A percentile compares a stretch with the other conserved stretches of the same genome.
Evolutionary conservation across 2,113 vertebrate genomes (phyloP).

Genomic region (Mastomys coucha): DNA sequence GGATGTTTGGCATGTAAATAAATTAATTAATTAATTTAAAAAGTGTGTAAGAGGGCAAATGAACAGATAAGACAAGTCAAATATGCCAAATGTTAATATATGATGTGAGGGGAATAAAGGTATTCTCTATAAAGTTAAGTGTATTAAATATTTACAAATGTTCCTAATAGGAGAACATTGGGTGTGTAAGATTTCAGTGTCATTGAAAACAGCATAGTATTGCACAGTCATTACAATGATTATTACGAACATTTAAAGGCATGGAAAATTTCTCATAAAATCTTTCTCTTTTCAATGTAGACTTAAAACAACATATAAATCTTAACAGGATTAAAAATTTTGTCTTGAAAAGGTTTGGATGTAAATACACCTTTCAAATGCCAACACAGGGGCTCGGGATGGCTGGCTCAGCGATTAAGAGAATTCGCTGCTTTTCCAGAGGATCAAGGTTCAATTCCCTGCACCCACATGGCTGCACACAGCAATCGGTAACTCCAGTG

Average conservation of each 20-base stretch:
- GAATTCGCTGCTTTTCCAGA: not conserved
- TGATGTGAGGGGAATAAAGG: not conserved
- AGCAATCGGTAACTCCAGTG: not conserved
- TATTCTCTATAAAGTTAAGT: not conserved
- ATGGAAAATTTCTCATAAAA: not conserved
- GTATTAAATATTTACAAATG: not conserved
- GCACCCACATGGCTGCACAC: not conserved
- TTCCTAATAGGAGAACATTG: not conserved
- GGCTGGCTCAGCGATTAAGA: not conserved
- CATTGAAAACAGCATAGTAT: not conserved
- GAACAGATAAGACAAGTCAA: not conserved
- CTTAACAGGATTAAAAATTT: not conserved
- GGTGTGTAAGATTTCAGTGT: not conserved
- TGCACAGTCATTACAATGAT: not conserved
- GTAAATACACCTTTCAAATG: not conserved
- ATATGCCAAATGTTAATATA: not conserved
- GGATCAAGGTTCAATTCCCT: not conserved
- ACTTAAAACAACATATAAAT: not conserved
- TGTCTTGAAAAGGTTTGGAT: conserved; percentile 8
- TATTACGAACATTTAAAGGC: conserved; percentile 9
- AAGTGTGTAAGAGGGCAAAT: not conserved
- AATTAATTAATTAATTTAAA: no score
- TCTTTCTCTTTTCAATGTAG: not conserved
- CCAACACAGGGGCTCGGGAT: no score
- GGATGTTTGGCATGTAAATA: not conserved